Conservation (phyloP, 2,888 invertebrate species). For the Epistrophe eligans region DNA sequence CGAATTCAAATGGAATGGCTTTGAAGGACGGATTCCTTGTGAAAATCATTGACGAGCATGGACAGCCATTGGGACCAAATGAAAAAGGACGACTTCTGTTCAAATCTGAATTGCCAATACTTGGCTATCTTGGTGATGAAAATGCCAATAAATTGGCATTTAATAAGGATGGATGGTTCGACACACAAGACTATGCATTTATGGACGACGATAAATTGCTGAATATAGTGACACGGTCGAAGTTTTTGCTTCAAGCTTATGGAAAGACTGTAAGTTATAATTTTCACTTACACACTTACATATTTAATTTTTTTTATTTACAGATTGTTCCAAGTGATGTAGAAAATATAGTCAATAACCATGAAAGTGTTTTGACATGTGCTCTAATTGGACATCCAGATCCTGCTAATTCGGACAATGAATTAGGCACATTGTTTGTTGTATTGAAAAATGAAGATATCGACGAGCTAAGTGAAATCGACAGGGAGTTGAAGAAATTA, state of each 20-base stretch:
- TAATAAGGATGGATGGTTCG: background rate
- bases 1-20: constrained; percentile 56
- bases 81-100: constrained; percentile 63
- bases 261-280: constrained; percentile 61
- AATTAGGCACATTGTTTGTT: constrained; percentile 68
- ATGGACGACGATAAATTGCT: constrained; percentile 35
- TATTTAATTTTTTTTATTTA: background rate
- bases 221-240: constrained; percentile 53
- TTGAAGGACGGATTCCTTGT: constrained; percentile 56
- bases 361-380: constrained; percentile 45
- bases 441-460: background rate
- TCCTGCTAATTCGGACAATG: constrained; percentile 4
- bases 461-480: background rate
- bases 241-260: constrained; percentile 54
- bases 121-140: background rate
- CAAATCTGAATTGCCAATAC: constrained; percentile 58
- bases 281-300: no score
- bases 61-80: constrained; percentile 52
- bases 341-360: constrained; percentile 52
- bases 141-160: background rate
- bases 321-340: constrained; percentile 73
- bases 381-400: constrained; percentile 59
- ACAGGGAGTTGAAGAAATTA: constrained; percentile 21
- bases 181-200: background rate
- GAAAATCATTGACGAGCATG: constrained; percentile 65